These are phyloP conservation scores for Conomelus anceps DNA, from an alignment of 2,888 invertebrate genomes.

Conservation along the genomic window DNA sequence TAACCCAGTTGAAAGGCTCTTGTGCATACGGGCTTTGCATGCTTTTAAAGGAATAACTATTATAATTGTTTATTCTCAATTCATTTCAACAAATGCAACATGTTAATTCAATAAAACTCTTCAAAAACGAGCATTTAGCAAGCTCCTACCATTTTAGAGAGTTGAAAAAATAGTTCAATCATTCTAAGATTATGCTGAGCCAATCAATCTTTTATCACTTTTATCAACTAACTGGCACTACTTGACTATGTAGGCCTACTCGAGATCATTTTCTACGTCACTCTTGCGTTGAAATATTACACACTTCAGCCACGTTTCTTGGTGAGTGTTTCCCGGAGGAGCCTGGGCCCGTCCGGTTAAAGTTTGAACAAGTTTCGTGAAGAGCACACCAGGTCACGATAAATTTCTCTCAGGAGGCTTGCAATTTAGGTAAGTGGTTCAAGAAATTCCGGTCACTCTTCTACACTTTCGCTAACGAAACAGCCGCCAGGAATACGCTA, in stretches of 20 bases:
- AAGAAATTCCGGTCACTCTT: not conserved
- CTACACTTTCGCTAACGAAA: not conserved
- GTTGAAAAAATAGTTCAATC: too few relatives aligned
- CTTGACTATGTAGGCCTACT: not conserved
- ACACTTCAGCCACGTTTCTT: not conserved
- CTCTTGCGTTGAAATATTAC: not conserved
- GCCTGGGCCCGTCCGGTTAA: not conserved
- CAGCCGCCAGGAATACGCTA: not conserved
- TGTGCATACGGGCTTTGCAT: too few relatives aligned
- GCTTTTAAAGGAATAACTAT: too few relatives aligned
- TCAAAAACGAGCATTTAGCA: too few relatives aligned
- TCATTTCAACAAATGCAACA: too few relatives aligned
- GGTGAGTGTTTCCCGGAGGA: not conserved
- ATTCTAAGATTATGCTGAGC: not conserved
- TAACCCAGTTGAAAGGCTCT: too few relatives aligned
- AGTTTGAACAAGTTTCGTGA: not conserved
- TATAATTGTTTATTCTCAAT: too few relatives aligned
- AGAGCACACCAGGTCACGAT: not conserved
- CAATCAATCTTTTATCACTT: not conserved
- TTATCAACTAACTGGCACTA: not conserved
- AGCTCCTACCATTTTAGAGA: too few relatives aligned
- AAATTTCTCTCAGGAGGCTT: not conserved
- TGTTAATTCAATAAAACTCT: too few relatives aligned
- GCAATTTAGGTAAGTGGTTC: not conserved
- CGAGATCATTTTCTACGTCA: not conserved